Conservation (phyloP, 2,797 vertebrate genomes). For the Sandelia bainsii region DNA sequence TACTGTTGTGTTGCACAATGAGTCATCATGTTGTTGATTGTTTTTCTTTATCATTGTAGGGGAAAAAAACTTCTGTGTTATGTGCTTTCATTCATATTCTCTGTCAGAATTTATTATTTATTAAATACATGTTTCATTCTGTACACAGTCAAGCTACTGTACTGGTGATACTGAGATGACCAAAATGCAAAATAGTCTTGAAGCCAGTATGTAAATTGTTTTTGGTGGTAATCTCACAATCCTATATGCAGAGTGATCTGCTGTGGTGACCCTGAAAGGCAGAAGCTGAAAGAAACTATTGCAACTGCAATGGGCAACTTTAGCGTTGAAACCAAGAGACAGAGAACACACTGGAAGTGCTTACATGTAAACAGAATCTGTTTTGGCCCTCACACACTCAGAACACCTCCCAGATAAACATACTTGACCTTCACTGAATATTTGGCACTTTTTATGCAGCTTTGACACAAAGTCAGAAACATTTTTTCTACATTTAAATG, state of each 20-base stretch:
- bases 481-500: neutral
- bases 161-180: neutral
- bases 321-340: slow-evolving; percentile 2
- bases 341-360: neutral
- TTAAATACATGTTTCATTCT: neutral
- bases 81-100: neutral
- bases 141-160: slow-evolving; percentile 12
- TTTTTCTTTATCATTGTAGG: neutral
- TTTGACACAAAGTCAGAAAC: neutral
- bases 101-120: neutral
- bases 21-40: neutral
- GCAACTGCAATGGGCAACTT: slow-evolving; percentile 4
- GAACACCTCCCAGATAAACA: slow-evolving; percentile 37
- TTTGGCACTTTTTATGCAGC: slow-evolving; percentile 27
- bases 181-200: slow-evolving; percentile 7
- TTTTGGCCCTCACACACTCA: slow-evolving; percentile 50
- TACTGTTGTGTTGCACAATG: neutral
- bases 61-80: neutral
- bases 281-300: too few species aligned
- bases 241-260: too few species aligned
- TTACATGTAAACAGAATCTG: slow-evolving; percentile 11
- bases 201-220: slow-evolving; percentile 7
- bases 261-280: too few species aligned
- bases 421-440: neutral
- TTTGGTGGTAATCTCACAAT: neutral